phyloP scores from a whole-genome alignment of 1,140 invertebrate genomes.

The Colletes latitarsis region DNA sequence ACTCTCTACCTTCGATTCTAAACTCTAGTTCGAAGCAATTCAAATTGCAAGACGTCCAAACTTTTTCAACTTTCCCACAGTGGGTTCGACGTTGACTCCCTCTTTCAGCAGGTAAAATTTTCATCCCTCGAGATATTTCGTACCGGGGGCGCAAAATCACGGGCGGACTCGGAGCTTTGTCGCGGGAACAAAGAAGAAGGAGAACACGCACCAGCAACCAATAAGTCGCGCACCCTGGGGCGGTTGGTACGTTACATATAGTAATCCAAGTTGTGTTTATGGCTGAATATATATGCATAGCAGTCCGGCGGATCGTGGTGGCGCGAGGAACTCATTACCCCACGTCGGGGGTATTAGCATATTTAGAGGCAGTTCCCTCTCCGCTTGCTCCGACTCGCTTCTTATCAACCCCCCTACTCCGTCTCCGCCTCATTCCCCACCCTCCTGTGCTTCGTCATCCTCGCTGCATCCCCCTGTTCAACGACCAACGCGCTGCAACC shows the following conservation, averaged over 20 bases:
- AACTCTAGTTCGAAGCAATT: no score
- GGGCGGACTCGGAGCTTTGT: not conserved
- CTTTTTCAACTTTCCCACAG: no score
- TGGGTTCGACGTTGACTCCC: not conserved
- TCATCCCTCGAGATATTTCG: not conserved
- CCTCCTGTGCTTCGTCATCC: slow-evolving; percentile 32
- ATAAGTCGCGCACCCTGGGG: slow-evolving; percentile 46
- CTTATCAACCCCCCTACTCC: slow-evolving; percentile 56
- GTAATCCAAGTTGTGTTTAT: slow-evolving; percentile 79
- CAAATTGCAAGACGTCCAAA: no score
- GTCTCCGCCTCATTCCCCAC: slow-evolving; percentile 35
- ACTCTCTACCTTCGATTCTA: no score
- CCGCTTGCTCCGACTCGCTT: slow-evolving; percentile 49
- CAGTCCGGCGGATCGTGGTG: slow-evolving; percentile 72
- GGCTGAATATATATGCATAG: slow-evolving; percentile 80
- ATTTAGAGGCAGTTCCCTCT: slow-evolving; percentile 76
- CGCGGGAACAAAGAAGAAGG: slow-evolving; percentile 19
- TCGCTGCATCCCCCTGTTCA: not conserved
- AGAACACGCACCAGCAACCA: slow-evolving; percentile 9
- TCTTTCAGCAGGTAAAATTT: not conserved
- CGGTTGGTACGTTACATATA: slow-evolving; percentile 67
- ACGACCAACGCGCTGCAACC: slow-evolving; percentile 1
- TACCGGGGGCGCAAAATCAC: not conserved
- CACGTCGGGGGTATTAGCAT: slow-evolving; percentile 77
- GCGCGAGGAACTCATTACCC: slow-evolving; percentile 79